Percentiles rank a stretch among this genome's conserved stretches.
phyloP scores from a whole-genome alignment of 2,797 vertebrate genomes.

The Yasuhikotakia modesta region DNA sequence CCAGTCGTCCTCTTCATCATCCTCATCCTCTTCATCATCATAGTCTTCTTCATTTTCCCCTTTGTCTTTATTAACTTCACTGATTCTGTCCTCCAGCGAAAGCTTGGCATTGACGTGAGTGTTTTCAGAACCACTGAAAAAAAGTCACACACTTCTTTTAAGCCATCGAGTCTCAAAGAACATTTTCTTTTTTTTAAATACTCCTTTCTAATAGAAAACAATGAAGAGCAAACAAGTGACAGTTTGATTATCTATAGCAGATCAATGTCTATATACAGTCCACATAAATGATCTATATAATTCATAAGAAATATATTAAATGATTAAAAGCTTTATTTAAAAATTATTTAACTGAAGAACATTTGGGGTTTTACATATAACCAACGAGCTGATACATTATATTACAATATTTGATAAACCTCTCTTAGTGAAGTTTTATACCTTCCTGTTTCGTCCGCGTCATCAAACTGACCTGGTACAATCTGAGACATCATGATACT shows the following conservation, averaged over 20 bases:
- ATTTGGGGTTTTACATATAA: too few species aligned
- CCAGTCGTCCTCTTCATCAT: slow-evolving; percentile 80
- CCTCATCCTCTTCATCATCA: slow-evolving; percentile 60
- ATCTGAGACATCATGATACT: slow-evolving; percentile 51
- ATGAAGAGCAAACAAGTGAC: not conserved
- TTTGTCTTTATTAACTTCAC: slow-evolving; percentile 50
- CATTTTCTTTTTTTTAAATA: too few species aligned
- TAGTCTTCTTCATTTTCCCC: slow-evolving; percentile 63
- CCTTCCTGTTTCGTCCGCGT: slow-evolving; percentile 81
- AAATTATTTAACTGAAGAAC: too few species aligned
- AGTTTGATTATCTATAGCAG: not conserved
- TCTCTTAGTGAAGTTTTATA: slow-evolving; percentile 48
- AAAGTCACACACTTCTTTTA: not conserved
- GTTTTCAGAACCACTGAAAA: slow-evolving; percentile 8
- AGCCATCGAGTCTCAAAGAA: not conserved
- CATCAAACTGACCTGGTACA: slow-evolving; percentile 88
- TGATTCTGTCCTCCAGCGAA: slow-evolving; percentile 38
- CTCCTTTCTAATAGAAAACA: too few species aligned
- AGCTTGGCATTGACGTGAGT: not conserved
- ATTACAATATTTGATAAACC: not conserved
- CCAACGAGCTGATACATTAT: too few species aligned
- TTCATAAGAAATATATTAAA: too few species aligned
- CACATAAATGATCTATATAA: too few species aligned
- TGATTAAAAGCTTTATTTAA: too few species aligned
- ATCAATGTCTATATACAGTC: too few species aligned